A percentile compares a stretch with the other conserved stretches of the same genome.
These are phyloP conservation scores for Acanthopleura granulata DNA, from an alignment of 2,888 invertebrate species.

Conservation along the genomic window DNA sequence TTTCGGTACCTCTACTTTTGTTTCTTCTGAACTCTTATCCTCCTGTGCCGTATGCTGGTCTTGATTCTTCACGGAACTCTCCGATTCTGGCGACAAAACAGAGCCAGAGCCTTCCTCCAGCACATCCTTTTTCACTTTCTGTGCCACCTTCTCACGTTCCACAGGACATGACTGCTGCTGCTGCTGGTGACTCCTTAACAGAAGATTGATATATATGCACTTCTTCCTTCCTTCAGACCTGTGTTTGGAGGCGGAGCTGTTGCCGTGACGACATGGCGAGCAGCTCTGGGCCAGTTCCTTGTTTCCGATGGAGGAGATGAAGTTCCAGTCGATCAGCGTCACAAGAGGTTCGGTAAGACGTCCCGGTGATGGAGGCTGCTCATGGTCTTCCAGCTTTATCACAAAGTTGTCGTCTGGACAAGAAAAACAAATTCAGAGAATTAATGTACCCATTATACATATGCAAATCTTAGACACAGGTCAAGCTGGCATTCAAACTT, in stretches of 20 bases:
- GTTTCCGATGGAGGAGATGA: neutral
- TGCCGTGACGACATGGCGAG: neutral
- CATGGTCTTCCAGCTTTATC: constrained; percentile 54
- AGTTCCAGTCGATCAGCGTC: neutral
- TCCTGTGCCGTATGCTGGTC: neutral
- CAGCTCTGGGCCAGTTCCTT: neutral
- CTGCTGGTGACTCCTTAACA: constrained; percentile 10
- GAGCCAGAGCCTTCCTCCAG: neutral
- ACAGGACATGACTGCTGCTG: constrained; percentile 1
- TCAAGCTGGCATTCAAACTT: no score
- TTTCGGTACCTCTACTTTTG: neutral
- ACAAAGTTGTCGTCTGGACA: constrained; percentile 29
- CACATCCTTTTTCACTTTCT: neutral
- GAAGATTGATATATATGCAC: constrained; percentile 17
- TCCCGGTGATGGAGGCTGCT: constrained; percentile 45
- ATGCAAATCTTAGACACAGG: no score
- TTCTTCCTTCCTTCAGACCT: neutral
- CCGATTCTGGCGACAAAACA: no score
- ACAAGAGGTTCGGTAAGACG: neutral
- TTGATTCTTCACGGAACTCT: no score
- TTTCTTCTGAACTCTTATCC: neutral
- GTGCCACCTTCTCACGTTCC: neutral
- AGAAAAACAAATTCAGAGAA: neutral
- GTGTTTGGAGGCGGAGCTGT: neutral
- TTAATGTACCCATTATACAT: neutral